These are phyloP conservation scores for Neuroscelio doddi DNA, from an alignment of 2,888 invertebrate species.

Conservation along the genomic window DNA sequence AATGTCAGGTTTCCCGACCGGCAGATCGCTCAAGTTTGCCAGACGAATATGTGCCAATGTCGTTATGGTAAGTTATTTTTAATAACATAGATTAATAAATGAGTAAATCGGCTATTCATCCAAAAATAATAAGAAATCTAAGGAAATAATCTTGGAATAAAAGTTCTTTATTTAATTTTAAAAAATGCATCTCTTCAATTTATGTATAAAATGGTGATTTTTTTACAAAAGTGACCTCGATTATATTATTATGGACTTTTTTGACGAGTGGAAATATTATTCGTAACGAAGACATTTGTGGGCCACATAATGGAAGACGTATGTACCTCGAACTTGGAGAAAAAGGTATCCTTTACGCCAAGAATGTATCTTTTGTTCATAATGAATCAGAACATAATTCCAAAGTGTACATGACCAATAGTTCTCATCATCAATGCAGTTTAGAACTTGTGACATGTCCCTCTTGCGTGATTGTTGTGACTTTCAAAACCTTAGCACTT, in stretches of 20 bases:
- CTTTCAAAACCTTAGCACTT: conserved; percentile 72
- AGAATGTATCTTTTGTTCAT: conserved; percentile 63
- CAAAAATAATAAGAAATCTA: no score
- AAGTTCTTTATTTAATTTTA: no score
- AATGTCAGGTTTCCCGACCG: conserved; percentile 61
- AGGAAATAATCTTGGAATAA: no score
- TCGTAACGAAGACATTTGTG: conserved; percentile 70
- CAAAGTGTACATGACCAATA: conserved; percentile 59
- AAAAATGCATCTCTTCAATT: no score
- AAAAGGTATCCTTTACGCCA: conserved; percentile 66
- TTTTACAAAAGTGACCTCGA: no score
- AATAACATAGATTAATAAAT: no score
- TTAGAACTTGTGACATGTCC: conserved; percentile 81
- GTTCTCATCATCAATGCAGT: conserved; percentile 75
- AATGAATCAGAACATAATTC: conserved; percentile 54
- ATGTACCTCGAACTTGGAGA: conserved; percentile 69
- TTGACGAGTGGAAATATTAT: conserved; percentile 54
- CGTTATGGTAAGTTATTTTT: conserved; percentile 59
- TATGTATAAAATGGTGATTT: no score
- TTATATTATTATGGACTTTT: conserved; percentile 39
- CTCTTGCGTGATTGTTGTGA: conserved; percentile 77
- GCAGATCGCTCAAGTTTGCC: conserved; percentile 57
- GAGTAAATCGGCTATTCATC: no score
- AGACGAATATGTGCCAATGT: conserved; percentile 59
- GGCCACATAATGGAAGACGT: conserved; percentile 68